Evolutionary conservation across 1,140 invertebrate genomes (phyloP).

Genomic region (Monochamus saltuarius): DNA sequence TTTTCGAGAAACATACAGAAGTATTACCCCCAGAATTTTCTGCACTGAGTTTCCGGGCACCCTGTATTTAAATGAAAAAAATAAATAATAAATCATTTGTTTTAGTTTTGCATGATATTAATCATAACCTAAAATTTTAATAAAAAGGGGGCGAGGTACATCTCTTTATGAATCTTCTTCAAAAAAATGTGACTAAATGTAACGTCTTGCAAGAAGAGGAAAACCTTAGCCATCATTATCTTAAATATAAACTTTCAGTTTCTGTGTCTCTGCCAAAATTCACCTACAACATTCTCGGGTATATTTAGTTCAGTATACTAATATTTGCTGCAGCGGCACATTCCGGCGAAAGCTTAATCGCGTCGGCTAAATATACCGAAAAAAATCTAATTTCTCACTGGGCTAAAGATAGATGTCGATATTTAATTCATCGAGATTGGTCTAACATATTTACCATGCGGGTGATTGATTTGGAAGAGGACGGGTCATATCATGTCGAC

Average conservation of each 20-base stretch:
- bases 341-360: too few species aligned
- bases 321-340: background rate
- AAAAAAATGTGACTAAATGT: background rate
- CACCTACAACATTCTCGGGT: conserved; percentile 7
- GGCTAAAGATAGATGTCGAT: too few species aligned
- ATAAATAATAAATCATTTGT: too few species aligned
- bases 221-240: background rate
- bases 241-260: background rate
- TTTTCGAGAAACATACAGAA: too few species aligned
- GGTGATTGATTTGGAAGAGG: background rate
- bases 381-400: too few species aligned
- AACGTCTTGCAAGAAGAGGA: background rate
- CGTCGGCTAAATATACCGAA: too few species aligned
- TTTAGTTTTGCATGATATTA: too few species aligned
- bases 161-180: background rate
- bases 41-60: too few species aligned
- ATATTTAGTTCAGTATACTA: background rate
- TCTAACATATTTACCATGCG: background rate
- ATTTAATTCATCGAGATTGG: background rate
- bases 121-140: too few species aligned
- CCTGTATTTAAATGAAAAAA: too few species aligned
- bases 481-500: conserved; percentile 2
- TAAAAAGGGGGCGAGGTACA: too few species aligned
- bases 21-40: too few species aligned
- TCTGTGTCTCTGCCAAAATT: conserved; percentile 8